Percentiles rank a stretch among this genome's conserved stretches.
These are phyloP conservation scores for Gila orcuttii DNA, from an alignment of 2,113 vertebrate species.

Conservation along the genomic window DNA sequence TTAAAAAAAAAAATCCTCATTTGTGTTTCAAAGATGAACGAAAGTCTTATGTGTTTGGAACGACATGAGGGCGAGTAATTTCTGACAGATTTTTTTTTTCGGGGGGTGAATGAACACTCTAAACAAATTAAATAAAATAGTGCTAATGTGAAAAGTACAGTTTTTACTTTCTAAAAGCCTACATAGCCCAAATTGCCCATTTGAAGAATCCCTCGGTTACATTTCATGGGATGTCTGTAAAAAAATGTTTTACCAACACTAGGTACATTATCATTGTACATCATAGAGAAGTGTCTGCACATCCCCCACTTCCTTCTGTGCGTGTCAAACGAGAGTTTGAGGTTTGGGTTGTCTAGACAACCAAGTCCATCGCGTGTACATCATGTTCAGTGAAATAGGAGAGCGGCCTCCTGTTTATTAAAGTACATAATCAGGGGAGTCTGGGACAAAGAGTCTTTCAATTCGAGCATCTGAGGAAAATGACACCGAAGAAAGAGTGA, in stretches of 20 bases:
- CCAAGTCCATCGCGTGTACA: slow-evolving; percentile 58
- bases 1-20: no score
- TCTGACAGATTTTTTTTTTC: no score
- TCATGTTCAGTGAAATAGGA: background rate
- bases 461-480: background rate
- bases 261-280: slow-evolving; percentile 30
- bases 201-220: background rate
- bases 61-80: no score
- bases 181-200: background rate
- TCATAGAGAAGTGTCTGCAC: slow-evolving; percentile 50
- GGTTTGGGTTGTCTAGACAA: slow-evolving; percentile 76
- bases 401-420: slow-evolving; percentile 13
- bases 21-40: no score
- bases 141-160: background rate
- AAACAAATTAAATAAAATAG: background rate
- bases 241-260: slow-evolving; percentile 40
- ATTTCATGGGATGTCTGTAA: background rate
- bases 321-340: slow-evolving; percentile 68
- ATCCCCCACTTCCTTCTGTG: slow-evolving; percentile 74
- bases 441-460: background rate
- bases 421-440: background rate
- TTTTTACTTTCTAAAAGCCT: background rate
- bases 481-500: background rate
- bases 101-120: no score
- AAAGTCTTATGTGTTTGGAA: no score